phyloP scores from a whole-genome alignment of 2,113 vertebrate genomes.

The Struthidea cinerea region DNA sequence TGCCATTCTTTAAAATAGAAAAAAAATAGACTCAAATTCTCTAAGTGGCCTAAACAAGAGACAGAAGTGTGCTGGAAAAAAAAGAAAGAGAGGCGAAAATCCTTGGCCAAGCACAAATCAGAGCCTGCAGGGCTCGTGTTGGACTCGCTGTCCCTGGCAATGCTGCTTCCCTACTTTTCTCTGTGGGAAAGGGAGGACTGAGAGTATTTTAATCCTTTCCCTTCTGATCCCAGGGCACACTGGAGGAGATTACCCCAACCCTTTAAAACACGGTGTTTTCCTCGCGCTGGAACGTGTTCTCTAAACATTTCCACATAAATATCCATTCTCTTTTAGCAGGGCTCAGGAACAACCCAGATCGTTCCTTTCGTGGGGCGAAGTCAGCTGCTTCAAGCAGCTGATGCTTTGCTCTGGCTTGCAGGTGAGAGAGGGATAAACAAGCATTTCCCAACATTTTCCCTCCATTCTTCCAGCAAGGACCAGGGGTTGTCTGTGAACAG shows the following conservation, averaged over 20 bases:
- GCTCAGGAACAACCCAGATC: neutral
- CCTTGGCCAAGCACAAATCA: neutral
- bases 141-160: accelerated
- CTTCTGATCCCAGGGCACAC: neutral
- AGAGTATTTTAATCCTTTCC: neutral
- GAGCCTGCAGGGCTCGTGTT: neutral
- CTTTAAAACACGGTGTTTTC: neutral
- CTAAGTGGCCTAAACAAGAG: neutral
- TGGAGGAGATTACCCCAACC: neutral
- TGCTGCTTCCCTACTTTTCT: neutral
- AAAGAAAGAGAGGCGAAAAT: neutral
- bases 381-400: neutral
- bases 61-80: neutral
- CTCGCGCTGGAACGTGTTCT: neutral
- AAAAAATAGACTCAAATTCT: neutral
- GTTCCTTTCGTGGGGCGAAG: neutral
- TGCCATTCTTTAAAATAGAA: neutral
- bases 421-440: neutral
- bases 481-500: neutral
- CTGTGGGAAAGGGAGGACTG: neutral
- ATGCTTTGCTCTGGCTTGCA: neutral
- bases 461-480: neutral
- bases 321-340: neutral
- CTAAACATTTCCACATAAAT: accelerated
- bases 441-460: neutral